These are phyloP conservation scores for Ornithoptera alexandrae DNA, from an alignment of 2,888 invertebrate genomes.

Conservation along the genomic window DNA sequence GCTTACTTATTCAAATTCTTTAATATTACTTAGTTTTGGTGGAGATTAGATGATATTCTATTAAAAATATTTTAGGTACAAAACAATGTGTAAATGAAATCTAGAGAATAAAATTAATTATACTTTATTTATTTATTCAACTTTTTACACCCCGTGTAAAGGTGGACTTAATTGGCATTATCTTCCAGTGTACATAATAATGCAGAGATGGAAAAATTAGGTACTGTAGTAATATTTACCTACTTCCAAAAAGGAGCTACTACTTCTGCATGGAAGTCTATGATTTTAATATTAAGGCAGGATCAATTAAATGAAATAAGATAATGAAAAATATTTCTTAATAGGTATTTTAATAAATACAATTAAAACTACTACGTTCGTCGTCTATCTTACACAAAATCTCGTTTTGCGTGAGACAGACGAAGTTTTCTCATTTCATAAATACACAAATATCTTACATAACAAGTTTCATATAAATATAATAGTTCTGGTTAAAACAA, in stretches of 20 bases:
- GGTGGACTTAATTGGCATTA: no score
- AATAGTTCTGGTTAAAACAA: neutral
- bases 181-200: no score
- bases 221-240: no score
- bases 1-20: neutral
- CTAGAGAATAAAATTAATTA: no score
- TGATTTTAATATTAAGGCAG: neutral
- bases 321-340: conserved; percentile 6
- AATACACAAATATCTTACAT: conserved; percentile 20
- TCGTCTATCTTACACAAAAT: conserved; percentile 66
- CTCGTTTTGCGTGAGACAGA: conserved; percentile 59
- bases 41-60: no score
- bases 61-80: no score
- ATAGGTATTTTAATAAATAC: conserved; percentile 34
- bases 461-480: neutral
- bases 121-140: no score
- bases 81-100: no score
- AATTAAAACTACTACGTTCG: conserved; percentile 33
- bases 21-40: neutral
- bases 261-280: neutral
- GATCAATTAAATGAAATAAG: conserved; percentile 6
- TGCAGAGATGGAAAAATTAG: no score
- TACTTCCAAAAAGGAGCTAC: neutral
- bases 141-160: no score
- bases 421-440: conserved; percentile 41